Percentiles rank a stretch among this genome's conserved stretches.
phyloP scores from a whole-genome alignment of 2,888 invertebrate genomes.

The Euspilapteryx auroguttella region DNA sequence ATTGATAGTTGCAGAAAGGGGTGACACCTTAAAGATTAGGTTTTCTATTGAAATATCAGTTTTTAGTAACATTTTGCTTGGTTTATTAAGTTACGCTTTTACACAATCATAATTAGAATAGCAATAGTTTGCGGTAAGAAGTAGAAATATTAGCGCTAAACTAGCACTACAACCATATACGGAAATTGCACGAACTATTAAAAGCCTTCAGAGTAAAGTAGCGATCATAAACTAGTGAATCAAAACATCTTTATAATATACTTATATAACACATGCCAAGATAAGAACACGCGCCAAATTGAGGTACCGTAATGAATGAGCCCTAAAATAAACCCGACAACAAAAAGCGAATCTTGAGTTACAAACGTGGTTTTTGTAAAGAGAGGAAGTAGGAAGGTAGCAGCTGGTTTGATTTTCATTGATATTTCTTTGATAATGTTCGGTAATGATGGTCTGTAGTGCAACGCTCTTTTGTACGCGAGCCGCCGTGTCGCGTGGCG shows the following conservation, averaged over 20 bases:
- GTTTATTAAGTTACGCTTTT: too few relatives aligned
- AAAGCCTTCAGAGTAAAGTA: background rate
- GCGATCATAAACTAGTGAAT: background rate
- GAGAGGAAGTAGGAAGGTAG: constrained; percentile 56
- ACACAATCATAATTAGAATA: too few relatives aligned
- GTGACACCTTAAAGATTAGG: too few relatives aligned
- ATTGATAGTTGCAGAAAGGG: too few relatives aligned
- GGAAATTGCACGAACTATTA: background rate
- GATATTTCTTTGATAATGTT: constrained; percentile 24
- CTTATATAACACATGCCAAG: too few relatives aligned
- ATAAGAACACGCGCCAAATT: constrained; percentile 57
- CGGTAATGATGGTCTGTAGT: constrained; percentile 53
- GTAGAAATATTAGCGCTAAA: too few relatives aligned
- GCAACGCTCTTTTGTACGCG: constrained; percentile 44
- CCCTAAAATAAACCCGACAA: constrained; percentile 43
- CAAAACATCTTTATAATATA: background rate
- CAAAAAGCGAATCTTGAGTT: constrained; percentile 49
- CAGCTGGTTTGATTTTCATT: constrained; percentile 40
- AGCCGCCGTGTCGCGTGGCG: constrained; percentile 4
- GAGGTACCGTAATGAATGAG: constrained; percentile 46
- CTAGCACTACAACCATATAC: too few relatives aligned
- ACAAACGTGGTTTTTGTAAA: constrained; percentile 36
- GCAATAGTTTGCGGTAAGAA: too few relatives aligned
- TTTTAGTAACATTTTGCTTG: too few relatives aligned
- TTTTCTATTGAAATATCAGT: too few relatives aligned